Evolutionary conservation across 2,888 invertebrate species (phyloP), one percentile per base, ranked within the genome.

Genomic region (Acleris holmiana): DNA sequence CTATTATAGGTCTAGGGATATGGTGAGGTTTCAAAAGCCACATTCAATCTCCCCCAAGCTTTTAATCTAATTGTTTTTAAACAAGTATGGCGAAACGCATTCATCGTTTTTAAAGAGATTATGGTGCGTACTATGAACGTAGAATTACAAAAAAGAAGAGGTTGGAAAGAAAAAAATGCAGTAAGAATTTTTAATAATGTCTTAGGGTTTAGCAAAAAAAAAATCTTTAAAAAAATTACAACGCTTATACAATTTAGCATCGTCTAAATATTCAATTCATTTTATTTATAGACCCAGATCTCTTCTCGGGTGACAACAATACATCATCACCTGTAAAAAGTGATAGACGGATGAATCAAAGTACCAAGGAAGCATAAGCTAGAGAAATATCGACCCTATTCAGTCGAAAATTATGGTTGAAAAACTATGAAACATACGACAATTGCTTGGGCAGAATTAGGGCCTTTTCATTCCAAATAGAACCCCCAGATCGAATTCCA

Each of bases 41-140:
- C 19, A 25, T 53, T 48, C 40, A 48, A 48, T n/a, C 29, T 29
- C 59, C 54, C 48, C 40, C 41, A 58, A 54, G 58, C 64, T 53
- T 59, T 65, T 65, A 59, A 64, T 54, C 54, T 59, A 59, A 65
- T 65, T 65, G 64, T 64, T 59, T 58, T 58, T n/a, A 48, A 59
- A 64, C 25, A 13, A 15, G 23, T 23, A 29, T 17, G 51, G 40
- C 46, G 44, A 35, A 25, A 18, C 48, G 35, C 21, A 13, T 50
- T 29, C 18, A 21, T 40, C 40, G 35, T 15, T 51, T 17, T 17
- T 10, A 4, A 8, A 49, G 4, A 18, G 4, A n/a, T 41, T 41
- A n/a, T 6, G 44, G 44, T 10, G 10, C 18, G 47, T 47, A 47
- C 19, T 18, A 10, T 35, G 13, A 10, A 25, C 1, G 0, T 3